Base-by-base conservation (phyloP, 2,888 invertebrate genomes). In the Hirtodrosophila cameraria region DNA sequence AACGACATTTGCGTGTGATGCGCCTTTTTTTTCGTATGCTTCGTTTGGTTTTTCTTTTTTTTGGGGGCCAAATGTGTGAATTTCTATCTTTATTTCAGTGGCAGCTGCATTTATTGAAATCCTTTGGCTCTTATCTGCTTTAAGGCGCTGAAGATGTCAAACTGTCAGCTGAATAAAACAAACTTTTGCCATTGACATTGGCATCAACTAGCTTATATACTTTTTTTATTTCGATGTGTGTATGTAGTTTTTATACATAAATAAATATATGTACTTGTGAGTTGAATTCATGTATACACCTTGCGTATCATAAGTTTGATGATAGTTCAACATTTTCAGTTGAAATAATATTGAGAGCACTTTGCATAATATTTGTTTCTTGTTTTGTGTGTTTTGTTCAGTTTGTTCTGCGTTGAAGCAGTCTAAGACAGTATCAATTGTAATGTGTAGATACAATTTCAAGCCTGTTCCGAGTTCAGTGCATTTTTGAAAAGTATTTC, bases 121-220 rank as follows among this genome's bases (percentile, higher is more conserved):
- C 59, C 25, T 20, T 58, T 23, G 15, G 11, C 58, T 52, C 18
- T 64, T 59, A 70, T 68, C 71, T 52, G 38, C 70, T 59, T 59
- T 70, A 59, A 64, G 59, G 58, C 54, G 41, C 35, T 36, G 48
- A 62, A 62, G 48, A 49, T 69, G 69, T 67, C 66, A 54, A 66
- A 43, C 36, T 48, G 53, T 61, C 68, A 35, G 41, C 36, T 39
- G 15, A 50, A 45, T 20, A 13, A n/a, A 6, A 41, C 46, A 35
- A 39, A 41, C 48, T 49, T 48, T 23, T 33, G 15, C 20, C 28
- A 48, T 27, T 27, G 42, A 27, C 42, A 60, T 45, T 52, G 20
- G 11, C 38, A 23, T 45, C 50, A 60, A 59, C 43, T 20, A 31
- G 16, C 25, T 53, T 38, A 15, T 1, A 15, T 25, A 33, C 36